These are phyloP conservation scores for Netelia virgata DNA, from an alignment of 2,888 invertebrate genomes.

Conservation along the genomic window DNA sequence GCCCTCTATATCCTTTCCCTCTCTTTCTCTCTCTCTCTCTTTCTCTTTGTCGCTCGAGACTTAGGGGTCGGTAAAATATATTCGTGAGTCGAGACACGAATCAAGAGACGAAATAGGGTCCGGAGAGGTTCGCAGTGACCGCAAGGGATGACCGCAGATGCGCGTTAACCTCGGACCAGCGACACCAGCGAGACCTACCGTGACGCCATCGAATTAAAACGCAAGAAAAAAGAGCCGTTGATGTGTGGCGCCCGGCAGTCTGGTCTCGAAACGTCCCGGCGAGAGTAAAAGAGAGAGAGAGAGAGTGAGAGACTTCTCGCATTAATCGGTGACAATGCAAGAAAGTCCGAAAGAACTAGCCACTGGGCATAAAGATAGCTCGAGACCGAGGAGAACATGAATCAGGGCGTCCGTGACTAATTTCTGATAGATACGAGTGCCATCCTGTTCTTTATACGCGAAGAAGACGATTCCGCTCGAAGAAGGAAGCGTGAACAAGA, in stretches of 20 bases:
- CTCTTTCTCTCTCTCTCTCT: not conserved
- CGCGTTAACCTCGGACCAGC: conserved; percentile 17
- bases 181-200: conserved; percentile 40
- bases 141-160: conserved; percentile 65
- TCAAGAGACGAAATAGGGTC: conserved; percentile 33
- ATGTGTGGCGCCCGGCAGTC: conserved; percentile 50
- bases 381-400: conserved; percentile 49
- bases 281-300: conserved; percentile 9
- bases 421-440: conserved; percentile 54
- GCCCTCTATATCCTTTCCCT: conserved; percentile 27
- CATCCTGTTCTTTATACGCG: conserved; percentile 16
- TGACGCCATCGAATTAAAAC: conserved; percentile 64
- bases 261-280: not conserved
- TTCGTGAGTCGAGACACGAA: conserved; percentile 6
- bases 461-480: not conserved
- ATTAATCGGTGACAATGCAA: conserved; percentile 63
- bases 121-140: conserved; percentile 44
- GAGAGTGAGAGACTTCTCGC: conserved; percentile 10
- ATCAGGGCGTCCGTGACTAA: conserved; percentile 58
- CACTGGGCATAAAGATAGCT: not conserved
- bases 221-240: conserved; percentile 53
- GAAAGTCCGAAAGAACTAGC: conserved; percentile 3
- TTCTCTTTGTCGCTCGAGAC: no score
- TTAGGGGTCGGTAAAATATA: not conserved
- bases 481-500: conserved; percentile 11